Evolutionary conservation across 2,113 vertebrate species (phyloP).

Genomic region (Nannobrachium achirus): DNA sequence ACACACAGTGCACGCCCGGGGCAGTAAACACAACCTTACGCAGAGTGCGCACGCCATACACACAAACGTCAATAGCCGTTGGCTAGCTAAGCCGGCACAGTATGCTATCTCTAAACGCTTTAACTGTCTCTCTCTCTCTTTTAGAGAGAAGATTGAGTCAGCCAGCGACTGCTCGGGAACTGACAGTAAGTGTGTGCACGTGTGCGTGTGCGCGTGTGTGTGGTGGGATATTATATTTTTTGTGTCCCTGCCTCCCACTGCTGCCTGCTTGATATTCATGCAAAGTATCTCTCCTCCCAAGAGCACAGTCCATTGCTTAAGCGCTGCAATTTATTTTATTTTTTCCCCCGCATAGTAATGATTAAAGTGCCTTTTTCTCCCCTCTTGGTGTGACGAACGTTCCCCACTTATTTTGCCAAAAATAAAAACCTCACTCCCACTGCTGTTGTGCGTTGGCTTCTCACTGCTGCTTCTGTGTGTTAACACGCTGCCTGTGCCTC

Average conservation of each 20-base stretch:
- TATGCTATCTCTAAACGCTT: slow-evolving; percentile 40
- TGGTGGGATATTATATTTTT: too few relatives aligned
- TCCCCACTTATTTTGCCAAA: slow-evolving; percentile 24
- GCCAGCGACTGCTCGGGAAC: slow-evolving; percentile 88
- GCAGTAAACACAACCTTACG: slow-evolving; percentile 43
- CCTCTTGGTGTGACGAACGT: slow-evolving; percentile 3
- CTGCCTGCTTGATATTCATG: slow-evolving; percentile 36
- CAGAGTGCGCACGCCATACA: background rate
- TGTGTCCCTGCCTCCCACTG: slow-evolving; percentile 35
- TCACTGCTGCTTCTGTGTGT: slow-evolving; percentile 37
- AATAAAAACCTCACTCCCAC: slow-evolving; percentile 43
- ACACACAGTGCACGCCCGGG: background rate
- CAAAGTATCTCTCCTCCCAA: slow-evolving; percentile 19
- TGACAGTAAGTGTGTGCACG: slow-evolving; percentile 75
- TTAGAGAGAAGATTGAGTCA: slow-evolving; percentile 93
- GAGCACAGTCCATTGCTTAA: slow-evolving; percentile 24
- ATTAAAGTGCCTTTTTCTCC: background rate
- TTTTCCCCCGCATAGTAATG: slow-evolving; percentile 42
- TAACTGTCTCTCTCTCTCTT: slow-evolving; percentile 52
- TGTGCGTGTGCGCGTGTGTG: too few relatives aligned
- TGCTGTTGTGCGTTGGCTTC: slow-evolving; percentile 30
- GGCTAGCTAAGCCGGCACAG: slow-evolving; percentile 23
- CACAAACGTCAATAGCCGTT: slow-evolving; percentile 27
- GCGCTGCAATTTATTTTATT: slow-evolving; percentile 37
- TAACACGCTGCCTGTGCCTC: slow-evolving; percentile 69